Evolutionary conservation across 2,113 vertebrate species (phyloP), one percentile per base, ranked within the genome.

Genomic region (Trinectes maculatus): DNA sequence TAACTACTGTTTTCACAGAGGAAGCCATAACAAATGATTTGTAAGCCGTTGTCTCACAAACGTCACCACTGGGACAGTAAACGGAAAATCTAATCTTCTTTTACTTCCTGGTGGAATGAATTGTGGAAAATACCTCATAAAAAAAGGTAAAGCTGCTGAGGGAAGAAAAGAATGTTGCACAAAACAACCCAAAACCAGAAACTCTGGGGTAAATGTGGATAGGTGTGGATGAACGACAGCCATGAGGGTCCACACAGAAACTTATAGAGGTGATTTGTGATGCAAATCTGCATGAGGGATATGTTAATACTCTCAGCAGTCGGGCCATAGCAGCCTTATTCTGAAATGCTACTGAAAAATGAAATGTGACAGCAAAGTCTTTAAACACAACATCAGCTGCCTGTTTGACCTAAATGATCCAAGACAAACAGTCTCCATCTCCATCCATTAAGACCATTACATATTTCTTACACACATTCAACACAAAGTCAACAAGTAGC

Each of bases 1-100:
- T 87, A 84, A 88, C 82, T 85, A 74, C 77, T 80, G 87, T 90
- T 90, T 91, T 86, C 67, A 71, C 70, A 82, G 68, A 75, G 78
- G 85, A 80, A 85, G 80, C 70, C 61, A 83, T 84, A 71, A 75
- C 49, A 81, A 76, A 85, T 87, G 64, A 90, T 85, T 85, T 74
- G 71, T 86, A 83, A 47, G 29, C 71, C 83, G 75, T 54, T 79
- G 77, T 87, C 63, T 59, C 43, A 73, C 71, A 65, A 68, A 86
- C 74, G 59, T 73, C 62, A 54, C 76, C 60, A 64, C 61, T 24
- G 82, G 71, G 66, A 80, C 48, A 53, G 43, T 57, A 34, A 76
- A 70, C 1, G 29, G 69, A 84, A 90, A 86, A 80, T 79, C 48
- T n/a, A 72, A 81, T 83, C 79, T 52, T 34, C 51, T 13, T 78